These are phyloP conservation scores for Apis florea DNA, from an alignment of 1,140 invertebrate genomes.

Conservation along the genomic window DNA sequence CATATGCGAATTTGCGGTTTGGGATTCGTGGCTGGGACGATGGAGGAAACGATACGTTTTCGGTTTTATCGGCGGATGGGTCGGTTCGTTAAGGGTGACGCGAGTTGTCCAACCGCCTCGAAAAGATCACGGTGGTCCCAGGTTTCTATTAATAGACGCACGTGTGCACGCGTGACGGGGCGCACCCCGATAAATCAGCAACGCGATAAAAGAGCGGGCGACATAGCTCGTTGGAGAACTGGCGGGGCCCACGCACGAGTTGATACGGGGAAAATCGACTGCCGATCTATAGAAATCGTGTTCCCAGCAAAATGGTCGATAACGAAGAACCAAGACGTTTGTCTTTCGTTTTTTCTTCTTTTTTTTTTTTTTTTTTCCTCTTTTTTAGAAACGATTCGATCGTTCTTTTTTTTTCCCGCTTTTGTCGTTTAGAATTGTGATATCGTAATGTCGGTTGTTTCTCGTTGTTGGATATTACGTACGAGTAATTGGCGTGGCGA, in stretches of 20 bases:
- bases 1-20: too few species aligned
- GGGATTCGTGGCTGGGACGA: too few species aligned
- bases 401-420: too few species aligned
- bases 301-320: not conserved
- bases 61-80: too few species aligned
- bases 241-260: slow-evolving; percentile 31
- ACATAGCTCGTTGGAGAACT: slow-evolving; percentile 43
- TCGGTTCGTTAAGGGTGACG: not conserved
- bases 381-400: too few species aligned
- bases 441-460: too few species aligned
- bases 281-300: not conserved
- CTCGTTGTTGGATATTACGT: too few species aligned
- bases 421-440: too few species aligned
- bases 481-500: too few species aligned
- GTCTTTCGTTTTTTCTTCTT: not conserved
- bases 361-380: too few species aligned
- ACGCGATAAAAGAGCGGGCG: slow-evolving; percentile 56
- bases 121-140: slow-evolving; percentile 46
- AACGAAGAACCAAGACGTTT: not conserved
- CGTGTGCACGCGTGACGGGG: slow-evolving; percentile 56
- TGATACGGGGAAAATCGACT: slow-evolving; percentile 12
- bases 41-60: too few species aligned
- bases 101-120: not conserved
- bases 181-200: slow-evolving; percentile 64
- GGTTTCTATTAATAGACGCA: slow-evolving; percentile 67